Percentiles rank a stretch among this genome's conserved stretches.
Evolutionary conservation across 2,888 invertebrate species (phyloP).

Genomic region (Macropis europaea): DNA sequence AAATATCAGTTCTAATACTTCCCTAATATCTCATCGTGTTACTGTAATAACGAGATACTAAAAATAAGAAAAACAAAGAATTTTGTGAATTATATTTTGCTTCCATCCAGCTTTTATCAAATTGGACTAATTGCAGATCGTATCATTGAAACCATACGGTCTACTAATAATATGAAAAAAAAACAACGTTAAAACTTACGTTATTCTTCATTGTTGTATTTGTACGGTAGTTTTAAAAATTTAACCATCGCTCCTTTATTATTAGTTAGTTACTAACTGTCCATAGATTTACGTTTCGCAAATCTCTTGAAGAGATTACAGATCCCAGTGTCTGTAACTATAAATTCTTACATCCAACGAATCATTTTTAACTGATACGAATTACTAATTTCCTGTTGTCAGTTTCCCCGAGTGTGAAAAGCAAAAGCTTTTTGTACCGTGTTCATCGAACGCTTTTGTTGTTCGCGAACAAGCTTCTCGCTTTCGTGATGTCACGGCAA

Average conservation of each 20-base stretch:
- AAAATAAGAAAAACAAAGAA: too few species aligned
- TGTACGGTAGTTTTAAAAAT: constrained; percentile 6
- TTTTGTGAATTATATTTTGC: too few species aligned
- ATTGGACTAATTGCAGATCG: background rate
- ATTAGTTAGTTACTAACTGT: constrained; percentile 14
- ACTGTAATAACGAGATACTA: too few species aligned
- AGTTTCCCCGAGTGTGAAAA: background rate
- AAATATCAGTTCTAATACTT: too few species aligned
- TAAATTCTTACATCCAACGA: too few species aligned
- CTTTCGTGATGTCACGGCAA: constrained; percentile 42
- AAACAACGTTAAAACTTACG: background rate
- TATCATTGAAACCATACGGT: background rate
- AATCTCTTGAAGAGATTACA: background rate
- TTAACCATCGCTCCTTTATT: background rate
- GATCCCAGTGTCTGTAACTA: too few species aligned
- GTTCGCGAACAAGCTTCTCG: constrained; percentile 45
- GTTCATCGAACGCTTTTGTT: constrained; percentile 46
- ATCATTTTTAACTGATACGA: too few species aligned
- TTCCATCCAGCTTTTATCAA: too few species aligned
- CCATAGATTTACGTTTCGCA: constrained; percentile 2
- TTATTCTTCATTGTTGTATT: background rate
- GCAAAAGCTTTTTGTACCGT: constrained; percentile 31
- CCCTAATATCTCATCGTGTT: too few species aligned
- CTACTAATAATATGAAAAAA: too few species aligned
- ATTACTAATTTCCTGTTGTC: too few species aligned